Conservation (phyloP, 2,113 vertebrate genomes). For the Xiphias gladius region DNA sequence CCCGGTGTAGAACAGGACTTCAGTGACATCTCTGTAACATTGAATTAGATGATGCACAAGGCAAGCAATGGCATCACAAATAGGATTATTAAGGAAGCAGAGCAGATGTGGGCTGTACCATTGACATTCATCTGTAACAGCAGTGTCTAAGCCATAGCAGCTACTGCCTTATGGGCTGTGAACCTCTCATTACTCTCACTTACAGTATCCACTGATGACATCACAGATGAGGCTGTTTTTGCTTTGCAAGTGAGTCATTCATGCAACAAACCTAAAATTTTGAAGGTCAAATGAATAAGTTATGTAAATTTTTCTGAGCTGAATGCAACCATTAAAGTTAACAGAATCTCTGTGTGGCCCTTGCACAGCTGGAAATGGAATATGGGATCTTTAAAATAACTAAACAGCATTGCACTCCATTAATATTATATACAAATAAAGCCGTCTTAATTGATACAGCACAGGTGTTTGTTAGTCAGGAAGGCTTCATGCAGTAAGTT, state of each 20-base stretch:
- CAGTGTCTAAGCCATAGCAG: background rate
- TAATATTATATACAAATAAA: constrained; percentile 79
- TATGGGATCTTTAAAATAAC: constrained; percentile 77
- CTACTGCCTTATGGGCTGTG: background rate
- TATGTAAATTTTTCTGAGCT: constrained; percentile 3
- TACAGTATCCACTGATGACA: background rate
- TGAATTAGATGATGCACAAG: constrained; percentile 32
- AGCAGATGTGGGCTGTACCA: background rate
- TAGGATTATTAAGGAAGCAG: constrained; percentile 24
- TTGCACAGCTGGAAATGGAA: constrained; percentile 65
- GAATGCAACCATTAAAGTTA: constrained; percentile 16
- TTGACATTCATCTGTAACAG: constrained; percentile 7
- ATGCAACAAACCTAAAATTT: background rate
- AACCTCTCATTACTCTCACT: background rate
- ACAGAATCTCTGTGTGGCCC: constrained; percentile 19
- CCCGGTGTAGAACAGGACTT: constrained; percentile 14
- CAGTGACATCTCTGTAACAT: constrained; percentile 20
- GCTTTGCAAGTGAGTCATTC: background rate
- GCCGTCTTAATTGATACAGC: constrained; percentile 80
- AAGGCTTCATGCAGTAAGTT: constrained; percentile 70
- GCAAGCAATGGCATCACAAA: constrained; percentile 23
- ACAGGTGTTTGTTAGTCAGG: constrained; percentile 84
- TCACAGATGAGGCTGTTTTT: background rate
- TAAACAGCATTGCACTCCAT: constrained; percentile 67
- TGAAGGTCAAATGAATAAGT: constrained; percentile 37